Conservation (phyloP, 2,888 invertebrate species). For the Drosophila antonietae region DNA sequence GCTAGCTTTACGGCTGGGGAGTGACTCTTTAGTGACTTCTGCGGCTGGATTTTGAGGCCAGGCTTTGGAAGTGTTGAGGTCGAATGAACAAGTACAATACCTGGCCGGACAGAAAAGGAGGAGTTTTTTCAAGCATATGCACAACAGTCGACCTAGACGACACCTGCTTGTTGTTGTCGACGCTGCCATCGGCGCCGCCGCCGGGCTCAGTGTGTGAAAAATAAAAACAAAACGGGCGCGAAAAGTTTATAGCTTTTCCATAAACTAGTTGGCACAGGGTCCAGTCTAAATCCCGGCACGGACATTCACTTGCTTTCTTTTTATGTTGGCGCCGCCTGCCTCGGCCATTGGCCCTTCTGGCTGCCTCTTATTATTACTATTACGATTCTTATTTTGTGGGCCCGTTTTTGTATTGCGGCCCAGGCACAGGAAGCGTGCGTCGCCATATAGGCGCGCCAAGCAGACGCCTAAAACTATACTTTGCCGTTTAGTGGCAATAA, state of each 20-base stretch:
- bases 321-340: slow-evolving; percentile 59
- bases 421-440: slow-evolving; percentile 65
- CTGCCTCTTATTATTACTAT: slow-evolving; percentile 66
- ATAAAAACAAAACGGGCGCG: slow-evolving; percentile 45
- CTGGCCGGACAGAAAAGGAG: neutral
- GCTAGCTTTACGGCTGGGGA: slow-evolving; percentile 28
- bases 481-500: slow-evolving; percentile 77
- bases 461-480: slow-evolving; percentile 78
- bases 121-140: slow-evolving; percentile 37
- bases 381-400: slow-evolving; percentile 71
- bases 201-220: slow-evolving; percentile 37
- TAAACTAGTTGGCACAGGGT: slow-evolving; percentile 61
- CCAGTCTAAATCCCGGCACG: slow-evolving; percentile 21
- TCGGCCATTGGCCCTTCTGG: slow-evolving; percentile 67
- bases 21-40: slow-evolving; percentile 70
- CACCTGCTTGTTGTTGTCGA: slow-evolving; percentile 51
- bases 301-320: slow-evolving; percentile 38
- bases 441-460: slow-evolving; percentile 78
- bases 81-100: slow-evolving; percentile 70
- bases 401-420: slow-evolving; percentile 14
- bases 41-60: slow-evolving; percentile 68
- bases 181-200: slow-evolving; percentile 8
- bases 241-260: slow-evolving; percentile 70
- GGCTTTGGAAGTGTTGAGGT: slow-evolving; percentile 69
- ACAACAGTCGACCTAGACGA: slow-evolving; percentile 48